Evolutionary conservation across 2,797 vertebrate species (phyloP).

Genomic region (Allobates femoralis): DNA sequence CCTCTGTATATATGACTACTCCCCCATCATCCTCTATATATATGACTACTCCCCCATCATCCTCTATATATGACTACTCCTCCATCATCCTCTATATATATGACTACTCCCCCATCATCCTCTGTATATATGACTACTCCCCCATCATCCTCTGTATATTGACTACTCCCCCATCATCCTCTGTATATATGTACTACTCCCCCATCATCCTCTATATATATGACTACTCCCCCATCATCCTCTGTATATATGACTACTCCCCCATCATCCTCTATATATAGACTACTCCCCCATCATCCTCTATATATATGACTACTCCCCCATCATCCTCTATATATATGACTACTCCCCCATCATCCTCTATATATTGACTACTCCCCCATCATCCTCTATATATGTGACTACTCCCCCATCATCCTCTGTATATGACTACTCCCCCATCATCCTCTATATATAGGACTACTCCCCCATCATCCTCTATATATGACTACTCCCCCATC

Average conservation of each 20-base stretch:
- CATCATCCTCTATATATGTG: background rate
- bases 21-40: background rate
- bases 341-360: background rate
- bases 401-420: background rate
- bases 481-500: background rate
- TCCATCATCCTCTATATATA: background rate
- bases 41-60: background rate
- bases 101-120: background rate
- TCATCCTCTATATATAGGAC: background rate
- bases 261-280: too few relatives aligned
- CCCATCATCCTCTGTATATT: background rate
- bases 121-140: background rate
- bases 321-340: background rate
- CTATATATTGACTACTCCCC: background rate
- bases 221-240: background rate
- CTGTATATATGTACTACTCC: background rate
- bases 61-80: background rate
- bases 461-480: background rate
- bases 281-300: too few relatives aligned
- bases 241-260: background rate
- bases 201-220: background rate
- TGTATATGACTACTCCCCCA: background rate
- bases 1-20: background rate
- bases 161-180: background rate
- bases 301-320: too few relatives aligned